Base-by-base conservation (phyloP, 53 echinoderm and acorn worm species). In the Crossaster papposus region DNA sequence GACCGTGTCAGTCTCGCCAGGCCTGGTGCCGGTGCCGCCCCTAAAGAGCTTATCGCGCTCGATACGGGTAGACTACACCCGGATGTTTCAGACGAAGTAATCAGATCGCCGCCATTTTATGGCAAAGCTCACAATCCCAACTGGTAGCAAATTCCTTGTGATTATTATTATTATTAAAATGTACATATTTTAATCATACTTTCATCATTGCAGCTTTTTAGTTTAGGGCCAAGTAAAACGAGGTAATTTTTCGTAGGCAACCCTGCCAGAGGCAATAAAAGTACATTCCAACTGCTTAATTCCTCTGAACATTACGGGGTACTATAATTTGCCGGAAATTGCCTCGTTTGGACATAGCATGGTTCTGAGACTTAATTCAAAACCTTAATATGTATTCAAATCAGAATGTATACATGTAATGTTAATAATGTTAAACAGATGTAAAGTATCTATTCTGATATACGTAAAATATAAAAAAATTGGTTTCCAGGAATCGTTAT, bases 41-140 rank as follows among this genome's bases (percentile, higher is more conserved):
- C 20, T 31, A 87, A 75, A 76, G 76, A 76, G 20, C 62, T 75
- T 4, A 76, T 87, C 44, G 36, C 35, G n/a, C 77, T 75, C 11
- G 87, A 87, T 38, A 62, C 77, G 0, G 77, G 72, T 6, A 87
- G 87, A 58, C 62, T 87, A 0, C 58, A 68, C 32, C 23, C 55
- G n/a, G 22, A 36, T 51, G 52, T 30, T 2, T 20, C 37, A 23
- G 62, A 62, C 22, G 58, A 55, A 30, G 55, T 23, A 17, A 58
- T 76, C 34, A 54, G 24, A 36, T 85, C 85, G 20, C 87, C 87
- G 0, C 87, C 87, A 26, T 87, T 76, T 28, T 76, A 87, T 30
- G 55, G 28, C 64, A 77, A 58, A 54, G 18, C 58, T 30, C 76
- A 74, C 36, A 26, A 26, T 24, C 76, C 76, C n/a, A 77, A 87